Percentiles rank a stretch among this genome's conserved stretches.
These are phyloP conservation scores for Protophormia terraenovae DNA, from an alignment of 2,888 invertebrate genomes.

Conservation along the genomic window DNA sequence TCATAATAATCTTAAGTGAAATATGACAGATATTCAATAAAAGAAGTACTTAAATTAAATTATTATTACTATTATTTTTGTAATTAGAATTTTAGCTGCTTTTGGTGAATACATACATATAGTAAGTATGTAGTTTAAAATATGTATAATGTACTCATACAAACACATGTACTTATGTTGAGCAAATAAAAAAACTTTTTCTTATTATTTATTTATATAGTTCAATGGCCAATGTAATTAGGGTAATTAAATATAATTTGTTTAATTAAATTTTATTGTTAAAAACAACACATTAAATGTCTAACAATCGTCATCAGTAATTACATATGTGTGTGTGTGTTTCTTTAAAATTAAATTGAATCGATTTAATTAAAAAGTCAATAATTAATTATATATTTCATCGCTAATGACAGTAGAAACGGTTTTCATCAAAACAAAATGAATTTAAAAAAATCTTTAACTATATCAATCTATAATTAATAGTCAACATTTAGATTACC, in stretches of 20 bases:
- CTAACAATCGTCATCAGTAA: neutral
- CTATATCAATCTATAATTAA: no score
- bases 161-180: neutral
- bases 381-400: neutral
- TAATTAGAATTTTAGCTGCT: neutral
- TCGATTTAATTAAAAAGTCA: neutral
- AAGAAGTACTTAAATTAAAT: neutral
- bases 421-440: no score
- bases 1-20: slow-evolving; percentile 1
- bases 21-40: neutral
- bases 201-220: neutral
- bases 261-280: neutral
- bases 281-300: neutral
- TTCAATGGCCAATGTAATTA: neutral
- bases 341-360: neutral
- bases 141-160: neutral
- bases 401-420: neutral
- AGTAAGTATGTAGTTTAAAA: neutral
- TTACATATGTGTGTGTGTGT: neutral
- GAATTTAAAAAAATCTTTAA: no score
- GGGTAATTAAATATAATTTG: neutral
- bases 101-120: neutral
- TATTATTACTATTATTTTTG: no score
- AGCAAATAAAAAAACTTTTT: neutral
- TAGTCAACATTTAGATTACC: no score